Percentiles rank a stretch among this genome's conserved stretches.
Evolutionary conservation across 2,113 vertebrate genomes (phyloP).

Genomic region (Cinclus mexicanus): DNA sequence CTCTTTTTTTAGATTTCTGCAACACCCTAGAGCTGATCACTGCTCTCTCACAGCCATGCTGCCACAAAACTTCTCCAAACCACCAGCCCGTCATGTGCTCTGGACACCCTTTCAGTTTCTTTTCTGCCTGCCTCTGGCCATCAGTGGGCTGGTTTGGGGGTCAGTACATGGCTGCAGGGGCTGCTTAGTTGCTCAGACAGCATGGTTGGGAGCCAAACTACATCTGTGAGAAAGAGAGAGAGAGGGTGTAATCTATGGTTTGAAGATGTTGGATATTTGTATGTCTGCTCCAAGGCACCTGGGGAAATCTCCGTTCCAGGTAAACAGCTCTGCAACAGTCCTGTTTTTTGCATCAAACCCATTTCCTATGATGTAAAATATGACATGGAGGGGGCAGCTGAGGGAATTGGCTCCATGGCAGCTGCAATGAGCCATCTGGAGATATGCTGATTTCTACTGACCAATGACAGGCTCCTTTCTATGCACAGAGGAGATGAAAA

Average conservation of each 20-base stretch:
- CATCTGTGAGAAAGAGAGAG: neutral
- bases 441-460: neutral
- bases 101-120: neutral
- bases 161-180: fast-evolving
- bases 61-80: neutral
- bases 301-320: neutral
- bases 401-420: neutral
- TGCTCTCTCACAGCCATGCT: neutral
- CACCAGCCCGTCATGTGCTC: neutral
- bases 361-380: neutral
- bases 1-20: neutral
- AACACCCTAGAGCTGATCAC: neutral
- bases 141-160: neutral
- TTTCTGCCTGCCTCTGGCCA: fast-evolving
- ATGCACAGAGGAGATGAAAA: neutral
- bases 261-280: neutral
- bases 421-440: neutral
- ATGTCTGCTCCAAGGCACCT: fast-evolving
- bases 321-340: neutral
- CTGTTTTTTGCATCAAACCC: neutral
- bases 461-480: neutral
- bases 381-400: neutral
- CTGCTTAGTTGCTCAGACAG: neutral
- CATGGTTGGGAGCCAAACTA: neutral
- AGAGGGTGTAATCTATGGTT: neutral